phyloP scores from a whole-genome alignment of 1,140 invertebrate genomes.

The Trichonephila clavata region DNA sequence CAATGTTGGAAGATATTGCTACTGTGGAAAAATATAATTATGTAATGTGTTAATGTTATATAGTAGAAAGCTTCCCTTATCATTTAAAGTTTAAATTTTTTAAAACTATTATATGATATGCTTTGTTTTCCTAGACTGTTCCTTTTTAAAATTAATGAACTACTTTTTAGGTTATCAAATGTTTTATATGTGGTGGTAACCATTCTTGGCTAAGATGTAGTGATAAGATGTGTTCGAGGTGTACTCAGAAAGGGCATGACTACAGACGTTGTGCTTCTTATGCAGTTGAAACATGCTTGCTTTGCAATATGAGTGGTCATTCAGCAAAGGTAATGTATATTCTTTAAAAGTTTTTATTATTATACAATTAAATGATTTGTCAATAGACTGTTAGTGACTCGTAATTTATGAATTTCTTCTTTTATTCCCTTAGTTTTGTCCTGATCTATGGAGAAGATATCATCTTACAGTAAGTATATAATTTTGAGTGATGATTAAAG shows the following conservation, averaged over 20 bases:
- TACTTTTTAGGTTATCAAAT: conserved; percentile 9
- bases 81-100: too few relatives aligned
- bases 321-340: not conserved
- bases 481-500: not conserved
- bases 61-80: too few relatives aligned
- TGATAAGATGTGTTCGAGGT: conserved; percentile 30
- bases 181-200: conserved; percentile 47
- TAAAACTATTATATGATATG: too few relatives aligned
- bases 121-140: too few relatives aligned
- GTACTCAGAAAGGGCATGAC: conserved; percentile 31
- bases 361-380: too few relatives aligned
- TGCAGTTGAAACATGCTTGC: not conserved
- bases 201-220: not conserved
- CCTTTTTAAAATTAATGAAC: too few relatives aligned
- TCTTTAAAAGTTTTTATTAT: not conserved
- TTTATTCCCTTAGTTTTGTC: conserved; percentile 56
- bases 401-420: not conserved
- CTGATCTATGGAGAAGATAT: conserved; percentile 75
- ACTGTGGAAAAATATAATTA: too few relatives aligned
- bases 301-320: conserved; percentile 43
- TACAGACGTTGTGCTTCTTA: not conserved
- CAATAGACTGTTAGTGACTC: not conserved
- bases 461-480: conserved; percentile 73
- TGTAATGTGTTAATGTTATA: too few relatives aligned
- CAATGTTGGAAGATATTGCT: too few relatives aligned